Conservation (phyloP, 2,797 vertebrate species). For the Notamacropus eugenii region DNA sequence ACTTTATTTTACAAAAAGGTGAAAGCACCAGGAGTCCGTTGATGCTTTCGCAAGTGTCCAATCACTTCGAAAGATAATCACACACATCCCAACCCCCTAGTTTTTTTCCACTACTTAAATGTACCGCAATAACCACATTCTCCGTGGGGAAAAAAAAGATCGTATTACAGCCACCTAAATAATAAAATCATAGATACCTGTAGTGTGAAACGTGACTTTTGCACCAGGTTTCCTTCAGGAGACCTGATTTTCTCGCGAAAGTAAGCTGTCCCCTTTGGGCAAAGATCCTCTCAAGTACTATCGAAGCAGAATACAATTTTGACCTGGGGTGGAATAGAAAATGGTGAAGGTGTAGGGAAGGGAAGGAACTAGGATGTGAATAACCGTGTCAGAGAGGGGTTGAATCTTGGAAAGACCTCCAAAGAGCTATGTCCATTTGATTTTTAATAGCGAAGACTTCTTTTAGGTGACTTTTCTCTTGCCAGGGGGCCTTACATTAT, state of each 20-base stretch:
- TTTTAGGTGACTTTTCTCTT: neutral
- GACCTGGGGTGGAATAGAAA: constrained; percentile 12
- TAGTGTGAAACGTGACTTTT: neutral
- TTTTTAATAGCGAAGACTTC: neutral
- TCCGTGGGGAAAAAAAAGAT: neutral
- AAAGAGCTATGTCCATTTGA: neutral
- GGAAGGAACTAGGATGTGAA: neutral
- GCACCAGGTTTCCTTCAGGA: constrained; percentile 21
- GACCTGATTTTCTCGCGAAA: constrained; percentile 17
- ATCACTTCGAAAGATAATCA: constrained; percentile 11
- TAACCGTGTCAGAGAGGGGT: neutral
- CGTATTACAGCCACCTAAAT: neutral
- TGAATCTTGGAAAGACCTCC: neutral
- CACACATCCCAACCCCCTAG: neutral
- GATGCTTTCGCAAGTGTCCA: neutral
- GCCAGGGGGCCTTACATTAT: constrained; percentile 6
- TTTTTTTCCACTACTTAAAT: neutral
- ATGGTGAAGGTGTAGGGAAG: neutral
- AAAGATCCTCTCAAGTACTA: neutral
- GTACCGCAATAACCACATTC: neutral
- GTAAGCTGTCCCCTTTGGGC: constrained; percentile 23
- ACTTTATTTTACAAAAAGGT: constrained; percentile 23
- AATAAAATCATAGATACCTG: constrained; percentile 8
- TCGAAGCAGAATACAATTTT: constrained; percentile 34
- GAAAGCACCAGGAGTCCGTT: neutral